A percentile compares a stretch with the other conserved stretches of the same genome.
Evolutionary conservation across 2,888 invertebrate genomes (phyloP).

Genomic region (Odontocolon sp.): DNA sequence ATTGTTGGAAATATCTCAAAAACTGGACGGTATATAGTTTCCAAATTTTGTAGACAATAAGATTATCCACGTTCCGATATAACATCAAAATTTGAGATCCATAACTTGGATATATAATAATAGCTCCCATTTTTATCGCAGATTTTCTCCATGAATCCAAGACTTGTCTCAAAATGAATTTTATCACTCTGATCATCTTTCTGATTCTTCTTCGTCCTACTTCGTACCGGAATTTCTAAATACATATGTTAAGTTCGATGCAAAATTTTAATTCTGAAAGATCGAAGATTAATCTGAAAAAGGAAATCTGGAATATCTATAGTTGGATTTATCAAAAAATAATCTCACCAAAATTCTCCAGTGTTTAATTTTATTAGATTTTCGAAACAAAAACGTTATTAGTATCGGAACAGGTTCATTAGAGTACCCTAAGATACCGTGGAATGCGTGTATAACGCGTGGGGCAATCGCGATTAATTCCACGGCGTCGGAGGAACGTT

Average conservation of each 20-base stretch:
- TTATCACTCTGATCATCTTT: too few relatives aligned
- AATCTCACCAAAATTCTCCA: background rate
- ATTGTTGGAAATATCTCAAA: too few relatives aligned
- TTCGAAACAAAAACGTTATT: conserved; percentile 1
- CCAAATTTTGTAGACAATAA: too few relatives aligned
- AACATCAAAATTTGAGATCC: too few relatives aligned
- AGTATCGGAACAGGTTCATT: background rate
- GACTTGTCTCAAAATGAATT: too few relatives aligned
- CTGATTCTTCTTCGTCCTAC: background rate
- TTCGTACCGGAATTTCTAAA: background rate
- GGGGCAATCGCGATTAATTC: conserved; percentile 1
- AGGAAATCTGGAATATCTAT: background rate
- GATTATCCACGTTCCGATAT: too few relatives aligned
- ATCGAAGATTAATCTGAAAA: background rate
- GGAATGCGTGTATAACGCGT: conserved; percentile 34
- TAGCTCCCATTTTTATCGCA: too few relatives aligned
- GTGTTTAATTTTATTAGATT: conserved; percentile 20
- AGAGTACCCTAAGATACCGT: conserved; percentile 13
- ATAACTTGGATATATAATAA: too few relatives aligned
- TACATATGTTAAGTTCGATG: background rate
- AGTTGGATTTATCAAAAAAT: background rate
- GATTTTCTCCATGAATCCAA: too few relatives aligned
- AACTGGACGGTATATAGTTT: too few relatives aligned
- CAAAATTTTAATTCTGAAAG: background rate
- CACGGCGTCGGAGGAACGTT: conserved; percentile 41